Evolutionary conservation across 2,888 invertebrate genomes (phyloP), one percentile per base, ranked within the genome.

Genomic region (Tetragonisca angustula): DNA sequence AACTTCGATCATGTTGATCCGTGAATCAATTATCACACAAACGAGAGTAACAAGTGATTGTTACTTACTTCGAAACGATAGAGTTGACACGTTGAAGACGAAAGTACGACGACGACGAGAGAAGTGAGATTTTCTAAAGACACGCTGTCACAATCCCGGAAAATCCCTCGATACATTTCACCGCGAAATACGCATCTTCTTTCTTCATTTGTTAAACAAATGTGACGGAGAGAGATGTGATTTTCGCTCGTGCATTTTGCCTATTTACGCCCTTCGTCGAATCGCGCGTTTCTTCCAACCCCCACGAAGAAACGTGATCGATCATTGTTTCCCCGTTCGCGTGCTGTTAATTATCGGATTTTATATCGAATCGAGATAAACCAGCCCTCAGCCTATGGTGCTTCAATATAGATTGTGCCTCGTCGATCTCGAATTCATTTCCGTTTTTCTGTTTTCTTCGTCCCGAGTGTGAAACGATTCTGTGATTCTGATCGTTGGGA

Each of bases 321-420:
- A 62, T 32, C n/a, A 50, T 32, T 32, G 62, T 32, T 36, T 17
- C 27, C 5, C 13, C 2, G 27, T 59, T 72, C 21, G 27, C 73
- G 62, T 52, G 50, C 32, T 50, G 21, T 27, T 65, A 54, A 74
- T 62, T 70, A 74, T 65, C 50, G 61, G 43, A 6, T 65, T 24
- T 74, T 36, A 19, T 54, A 65, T 74, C 52, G 15, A 36, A 19
- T 17, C 74, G 52, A 74, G 64, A 74, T 74, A 64, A 74, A 64
- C n/a, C 65, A 36, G n/a, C 2, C 52, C 17, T 43, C 19, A 65
- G 65, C 65, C 21, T 19, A 65, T 24, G 64, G 74, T 74, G 74
- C 73, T 73, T 32, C 27, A 21, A 62, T 27, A 62, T 27, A 62
- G 49, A 73, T 62, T 50, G 61, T 62, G 61, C 62, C 62, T 62